These are phyloP conservation scores for Vidua macroura DNA, from an alignment of 2,113 vertebrate species.

Conservation along the genomic window DNA sequence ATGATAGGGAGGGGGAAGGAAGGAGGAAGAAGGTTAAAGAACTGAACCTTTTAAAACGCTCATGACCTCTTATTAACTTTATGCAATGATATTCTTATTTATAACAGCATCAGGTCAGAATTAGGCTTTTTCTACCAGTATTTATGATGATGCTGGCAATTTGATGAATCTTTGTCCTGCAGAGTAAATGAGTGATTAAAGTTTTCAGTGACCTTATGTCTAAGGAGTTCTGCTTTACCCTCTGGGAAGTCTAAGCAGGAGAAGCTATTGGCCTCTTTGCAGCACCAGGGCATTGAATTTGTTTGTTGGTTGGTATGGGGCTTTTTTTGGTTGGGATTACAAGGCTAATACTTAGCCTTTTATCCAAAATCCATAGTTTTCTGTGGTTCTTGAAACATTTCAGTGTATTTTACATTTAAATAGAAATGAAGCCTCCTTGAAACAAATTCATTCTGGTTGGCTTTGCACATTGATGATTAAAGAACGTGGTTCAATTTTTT, in stretches of 20 bases:
- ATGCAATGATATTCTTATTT: neutral
- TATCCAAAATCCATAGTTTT: neutral
- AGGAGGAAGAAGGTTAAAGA: neutral
- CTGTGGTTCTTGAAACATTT: neutral
- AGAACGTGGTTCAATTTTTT: neutral
- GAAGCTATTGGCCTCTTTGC: neutral
- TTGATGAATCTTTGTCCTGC: neutral
- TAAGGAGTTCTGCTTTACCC: neutral
- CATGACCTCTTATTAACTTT: neutral
- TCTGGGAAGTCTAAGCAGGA: neutral
- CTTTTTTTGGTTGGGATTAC: neutral
- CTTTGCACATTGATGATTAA: constrained; percentile 46
- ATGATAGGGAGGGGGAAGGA: neutral
- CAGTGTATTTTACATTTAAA: constrained; percentile 47
- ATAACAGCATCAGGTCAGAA: neutral
- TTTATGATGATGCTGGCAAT: neutral
- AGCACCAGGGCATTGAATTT: neutral
- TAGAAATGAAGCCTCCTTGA: constrained; percentile 10
- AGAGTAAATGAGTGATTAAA: neutral
- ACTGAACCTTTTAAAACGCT: neutral
- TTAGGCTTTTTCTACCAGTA: neutral
- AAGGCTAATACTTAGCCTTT: neutral
- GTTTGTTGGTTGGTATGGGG: neutral
- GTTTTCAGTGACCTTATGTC: neutral
- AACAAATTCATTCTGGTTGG: constrained; percentile 28